Conservation (phyloP, 1,140 invertebrate species). For the Druon quercuslanigerum region DNA sequence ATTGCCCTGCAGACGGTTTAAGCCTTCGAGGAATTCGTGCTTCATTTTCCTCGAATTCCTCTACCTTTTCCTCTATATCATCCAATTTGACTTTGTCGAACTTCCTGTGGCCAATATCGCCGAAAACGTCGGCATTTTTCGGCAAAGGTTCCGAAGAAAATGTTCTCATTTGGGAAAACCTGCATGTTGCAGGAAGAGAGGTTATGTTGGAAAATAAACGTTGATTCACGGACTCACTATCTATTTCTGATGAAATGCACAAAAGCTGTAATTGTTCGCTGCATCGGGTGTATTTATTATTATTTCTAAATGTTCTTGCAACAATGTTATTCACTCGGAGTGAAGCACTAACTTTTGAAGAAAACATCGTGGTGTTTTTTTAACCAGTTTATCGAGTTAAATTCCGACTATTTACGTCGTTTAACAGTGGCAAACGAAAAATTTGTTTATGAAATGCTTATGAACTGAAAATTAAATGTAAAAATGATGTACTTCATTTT, state of each 20-base stretch:
- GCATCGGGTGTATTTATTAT: not conserved
- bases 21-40: conserved; percentile 43
- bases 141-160: conserved; percentile 26
- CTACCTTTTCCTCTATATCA: conserved; percentile 59
- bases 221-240: not conserved
- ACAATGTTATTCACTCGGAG: conserved; percentile 32
- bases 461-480: too few relatives aligned
- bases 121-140: conserved; percentile 64
- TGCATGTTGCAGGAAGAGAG: not conserved
- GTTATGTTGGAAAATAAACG: conserved; percentile 17
- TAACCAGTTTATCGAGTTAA: not conserved
- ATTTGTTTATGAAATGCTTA: too few relatives aligned
- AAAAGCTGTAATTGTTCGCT: not conserved
- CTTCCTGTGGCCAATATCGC: conserved; percentile 57
- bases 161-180: conserved; percentile 11
- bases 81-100: conserved; percentile 61
- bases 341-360: conserved; percentile 23
- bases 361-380: conserved; percentile 40
- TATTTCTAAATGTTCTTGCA: conserved; percentile 10
- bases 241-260: not conserved
- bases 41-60: conserved; percentile 61
- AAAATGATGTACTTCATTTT: too few relatives aligned
- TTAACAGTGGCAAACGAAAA: too few relatives aligned
- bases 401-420: too few relatives aligned
- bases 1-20: conserved; percentile 78